phyloP scores from a whole-genome alignment of 2,797 vertebrate species.

The Sebastes dallii region DNA sequence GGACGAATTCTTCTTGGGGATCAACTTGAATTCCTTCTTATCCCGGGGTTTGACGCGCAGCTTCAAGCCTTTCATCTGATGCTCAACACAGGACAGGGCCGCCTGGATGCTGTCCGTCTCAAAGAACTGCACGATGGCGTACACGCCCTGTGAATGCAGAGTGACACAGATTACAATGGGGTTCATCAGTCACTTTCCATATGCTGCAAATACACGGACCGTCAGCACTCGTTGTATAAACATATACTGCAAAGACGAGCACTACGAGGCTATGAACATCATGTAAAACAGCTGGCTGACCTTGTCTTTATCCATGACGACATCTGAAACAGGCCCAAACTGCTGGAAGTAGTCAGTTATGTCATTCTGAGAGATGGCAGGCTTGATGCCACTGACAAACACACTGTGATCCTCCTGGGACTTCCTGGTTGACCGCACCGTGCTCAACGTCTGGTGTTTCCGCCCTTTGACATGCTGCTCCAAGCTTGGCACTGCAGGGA shows the following conservation, averaged over 20 bases:
- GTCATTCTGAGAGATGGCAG: conserved; percentile 78
- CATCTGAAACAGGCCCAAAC: conserved; percentile 84
- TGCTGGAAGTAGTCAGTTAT: conserved; percentile 84
- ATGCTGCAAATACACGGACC: neutral
- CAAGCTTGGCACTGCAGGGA: conserved; percentile 82
- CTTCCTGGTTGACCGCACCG: conserved; percentile 81
- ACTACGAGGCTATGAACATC: neutral
- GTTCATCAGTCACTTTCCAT: neutral
- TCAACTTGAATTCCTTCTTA: conserved; percentile 87
- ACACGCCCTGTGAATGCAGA: conserved; percentile 83
- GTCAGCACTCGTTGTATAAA: neutral
- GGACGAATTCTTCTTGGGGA: conserved; percentile 73
- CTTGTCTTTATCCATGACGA: conserved; percentile 95
- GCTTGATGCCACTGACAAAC: conserved; percentile 90
- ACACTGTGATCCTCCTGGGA: conserved; percentile 88
- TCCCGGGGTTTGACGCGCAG: conserved; percentile 89
- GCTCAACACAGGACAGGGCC: conserved; percentile 78
- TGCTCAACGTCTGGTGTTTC: conserved; percentile 85
- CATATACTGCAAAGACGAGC: neutral
- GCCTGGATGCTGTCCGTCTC: conserved; percentile 69
- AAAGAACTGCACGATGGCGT: conserved; percentile 90
- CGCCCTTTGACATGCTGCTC: conserved; percentile 87
- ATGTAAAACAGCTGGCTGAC: conserved; percentile 65
- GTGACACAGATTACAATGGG: neutral
- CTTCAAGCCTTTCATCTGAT: conserved; percentile 81